Evolutionary conservation across 2,797 vertebrate species (phyloP).

Genomic region (Sebastes flavidus): DNA sequence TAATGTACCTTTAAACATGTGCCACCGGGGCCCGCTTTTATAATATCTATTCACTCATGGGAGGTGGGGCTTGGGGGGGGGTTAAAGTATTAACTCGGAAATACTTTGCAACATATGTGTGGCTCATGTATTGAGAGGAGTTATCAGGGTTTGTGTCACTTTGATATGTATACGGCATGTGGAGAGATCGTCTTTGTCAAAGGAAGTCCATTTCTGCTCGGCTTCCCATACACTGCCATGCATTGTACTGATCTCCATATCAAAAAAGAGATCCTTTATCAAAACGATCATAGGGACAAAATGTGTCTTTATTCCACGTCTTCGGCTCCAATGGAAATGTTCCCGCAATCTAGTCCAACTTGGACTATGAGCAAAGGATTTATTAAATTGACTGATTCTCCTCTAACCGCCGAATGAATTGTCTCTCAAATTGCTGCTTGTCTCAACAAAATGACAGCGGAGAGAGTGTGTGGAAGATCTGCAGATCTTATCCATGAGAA

Average conservation of each 20-base stretch:
- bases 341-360: conserved; percentile 65
- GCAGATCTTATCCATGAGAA: conserved; percentile 75
- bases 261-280: conserved; percentile 77
- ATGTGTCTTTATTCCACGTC: conserved; percentile 69
- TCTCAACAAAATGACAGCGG: conserved; percentile 72
- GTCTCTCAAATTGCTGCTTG: conserved; percentile 73
- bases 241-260: conserved; percentile 75
- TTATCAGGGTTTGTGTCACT: conserved; percentile 76
- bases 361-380: conserved; percentile 71
- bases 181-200: conserved; percentile 68
- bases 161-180: conserved; percentile 75
- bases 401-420: conserved; percentile 52
- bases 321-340: conserved; percentile 60
- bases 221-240: conserved; percentile 66
- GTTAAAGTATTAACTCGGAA: conserved; percentile 77
- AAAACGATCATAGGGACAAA: conserved; percentile 74
- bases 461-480: conserved; percentile 60
- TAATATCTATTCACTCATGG: conserved; percentile 68
- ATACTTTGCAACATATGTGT: conserved; percentile 74
- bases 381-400: conserved; percentile 69
- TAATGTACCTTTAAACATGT: conserved; percentile 83
- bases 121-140: conserved; percentile 59
- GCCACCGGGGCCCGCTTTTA: conserved; percentile 77
- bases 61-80: conserved; percentile 24
- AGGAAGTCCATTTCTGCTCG: conserved; percentile 67